Percentiles rank a stretch among this genome's conserved stretches.
Evolutionary conservation across 1,140 invertebrate species (phyloP).

Genomic region (Calliphora vicina): DNA sequence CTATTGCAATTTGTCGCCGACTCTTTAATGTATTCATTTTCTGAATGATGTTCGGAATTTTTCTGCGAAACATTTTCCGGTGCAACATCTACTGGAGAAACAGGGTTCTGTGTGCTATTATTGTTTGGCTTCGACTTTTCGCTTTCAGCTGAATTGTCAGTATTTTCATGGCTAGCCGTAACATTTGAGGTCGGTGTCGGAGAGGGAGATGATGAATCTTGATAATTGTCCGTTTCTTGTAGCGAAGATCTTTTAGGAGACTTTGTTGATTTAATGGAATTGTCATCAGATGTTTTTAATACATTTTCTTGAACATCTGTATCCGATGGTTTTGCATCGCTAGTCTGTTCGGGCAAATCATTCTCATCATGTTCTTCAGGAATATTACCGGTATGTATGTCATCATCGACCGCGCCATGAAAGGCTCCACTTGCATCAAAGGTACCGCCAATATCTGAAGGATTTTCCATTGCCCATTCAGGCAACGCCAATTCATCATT

Average conservation of each 20-base stretch:
- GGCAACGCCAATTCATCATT: constrained; percentile 73
- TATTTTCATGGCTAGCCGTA: background rate
- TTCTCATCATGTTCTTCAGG: background rate
- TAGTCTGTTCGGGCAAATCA: background rate
- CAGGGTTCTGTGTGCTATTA: background rate
- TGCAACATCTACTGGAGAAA: background rate
- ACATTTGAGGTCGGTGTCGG: background rate
- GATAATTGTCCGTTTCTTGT: background rate
- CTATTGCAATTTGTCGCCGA: no score
- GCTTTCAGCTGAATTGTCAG: background rate
- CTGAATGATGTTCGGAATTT: background rate
- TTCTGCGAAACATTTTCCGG: background rate
- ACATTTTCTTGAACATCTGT: background rate
- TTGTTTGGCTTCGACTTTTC: background rate
- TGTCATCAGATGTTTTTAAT: background rate
- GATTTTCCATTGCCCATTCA: constrained; percentile 80
- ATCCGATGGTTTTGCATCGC: background rate
- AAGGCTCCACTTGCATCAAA: constrained; percentile 89
- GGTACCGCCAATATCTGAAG: constrained; percentile 79
- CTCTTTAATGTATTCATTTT: background rate
- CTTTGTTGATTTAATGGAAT: background rate
- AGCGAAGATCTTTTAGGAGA: background rate
- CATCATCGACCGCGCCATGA: constrained; percentile 73
- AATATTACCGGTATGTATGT: background rate
- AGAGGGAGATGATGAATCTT: background rate